Evolutionary conservation across 2,888 invertebrate genomes (phyloP).

Genomic region (Peribatodes rhomboidaria): DNA sequence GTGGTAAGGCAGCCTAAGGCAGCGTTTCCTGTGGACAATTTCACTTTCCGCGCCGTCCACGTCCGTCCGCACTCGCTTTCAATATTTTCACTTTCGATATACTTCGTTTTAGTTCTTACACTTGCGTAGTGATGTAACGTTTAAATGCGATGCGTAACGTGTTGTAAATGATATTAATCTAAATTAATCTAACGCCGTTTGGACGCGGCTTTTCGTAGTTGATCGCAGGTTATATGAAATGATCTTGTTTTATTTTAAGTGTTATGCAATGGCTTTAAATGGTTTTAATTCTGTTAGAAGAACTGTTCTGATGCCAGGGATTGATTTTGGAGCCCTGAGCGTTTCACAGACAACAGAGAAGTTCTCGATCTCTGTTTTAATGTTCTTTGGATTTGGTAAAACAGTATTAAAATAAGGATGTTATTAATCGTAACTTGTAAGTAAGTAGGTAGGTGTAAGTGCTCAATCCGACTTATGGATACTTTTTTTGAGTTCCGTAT

Average conservation of each 20-base stretch:
- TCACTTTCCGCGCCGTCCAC: constrained; percentile 51
- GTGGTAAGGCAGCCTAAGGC: too few relatives aligned
- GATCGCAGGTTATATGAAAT: background rate
- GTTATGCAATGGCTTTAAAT: background rate
- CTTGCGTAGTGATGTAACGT: constrained; percentile 37
- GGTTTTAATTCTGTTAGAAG: too few relatives aligned
- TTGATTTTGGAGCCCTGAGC: too few relatives aligned
- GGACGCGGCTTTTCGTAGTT: constrained; percentile 1
- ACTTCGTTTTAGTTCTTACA: constrained; percentile 30
- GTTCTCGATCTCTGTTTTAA: too few relatives aligned
- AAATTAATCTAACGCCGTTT: constrained; percentile 32
- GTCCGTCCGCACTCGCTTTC: constrained; percentile 40
- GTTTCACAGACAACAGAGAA: too few relatives aligned
- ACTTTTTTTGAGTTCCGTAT: too few relatives aligned
- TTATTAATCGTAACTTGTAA: too few relatives aligned
- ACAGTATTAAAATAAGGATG: too few relatives aligned
- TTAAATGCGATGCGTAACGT: constrained; percentile 35
- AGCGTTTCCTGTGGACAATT: constrained; percentile 45
- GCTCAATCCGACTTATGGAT: too few relatives aligned
- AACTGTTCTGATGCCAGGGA: too few relatives aligned
- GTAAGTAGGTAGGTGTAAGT: too few relatives aligned
- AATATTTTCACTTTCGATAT: constrained; percentile 51
- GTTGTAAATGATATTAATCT: constrained; percentile 30
- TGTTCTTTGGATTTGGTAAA: too few relatives aligned
- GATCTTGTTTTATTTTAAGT: background rate